Conservation (phyloP, 2,888 invertebrate genomes). For the Philereme transversata region DNA sequence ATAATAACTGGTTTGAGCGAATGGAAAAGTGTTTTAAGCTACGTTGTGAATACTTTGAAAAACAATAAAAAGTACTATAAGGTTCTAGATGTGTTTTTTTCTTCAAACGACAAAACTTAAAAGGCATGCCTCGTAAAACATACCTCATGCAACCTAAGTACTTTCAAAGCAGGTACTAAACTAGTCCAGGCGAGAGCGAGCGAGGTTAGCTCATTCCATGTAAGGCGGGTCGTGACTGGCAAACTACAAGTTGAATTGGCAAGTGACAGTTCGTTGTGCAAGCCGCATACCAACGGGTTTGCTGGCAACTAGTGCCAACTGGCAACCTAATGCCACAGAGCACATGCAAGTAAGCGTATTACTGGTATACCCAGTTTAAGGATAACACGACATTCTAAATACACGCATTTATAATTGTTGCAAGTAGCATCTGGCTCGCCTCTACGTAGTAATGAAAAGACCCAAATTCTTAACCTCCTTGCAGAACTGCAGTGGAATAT, state of each 20-base stretch:
- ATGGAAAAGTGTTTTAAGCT: too few species aligned
- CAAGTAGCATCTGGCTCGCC: too few species aligned
- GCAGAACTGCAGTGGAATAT: too few species aligned
- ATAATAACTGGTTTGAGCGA: too few species aligned
- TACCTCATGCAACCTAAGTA: constrained; percentile 23
- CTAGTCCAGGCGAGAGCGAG: constrained; percentile 15
- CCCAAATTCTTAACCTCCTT: too few species aligned
- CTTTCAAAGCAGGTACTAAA: constrained; percentile 18
- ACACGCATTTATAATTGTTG: too few species aligned
- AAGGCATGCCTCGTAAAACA: too few species aligned
- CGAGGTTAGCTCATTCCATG: constrained; percentile 19
- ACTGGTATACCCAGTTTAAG: not conserved
- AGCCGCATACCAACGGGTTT: constrained; percentile 27
- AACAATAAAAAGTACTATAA: too few species aligned
- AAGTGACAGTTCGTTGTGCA: constrained; percentile 25
- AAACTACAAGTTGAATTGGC: constrained; percentile 24
- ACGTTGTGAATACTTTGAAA: too few species aligned
- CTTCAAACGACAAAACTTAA: too few species aligned
- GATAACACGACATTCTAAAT: not conserved
- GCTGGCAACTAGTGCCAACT: constrained; percentile 5
- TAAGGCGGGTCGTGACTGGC: constrained; percentile 23
- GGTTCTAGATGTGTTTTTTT: too few species aligned
- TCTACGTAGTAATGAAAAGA: too few species aligned
- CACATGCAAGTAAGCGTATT: constrained; percentile 2
- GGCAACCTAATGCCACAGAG: constrained; percentile 4